Evolutionary conservation across 2,888 invertebrate species (phyloP).

Genomic region (Abrostola triplasia): DNA sequence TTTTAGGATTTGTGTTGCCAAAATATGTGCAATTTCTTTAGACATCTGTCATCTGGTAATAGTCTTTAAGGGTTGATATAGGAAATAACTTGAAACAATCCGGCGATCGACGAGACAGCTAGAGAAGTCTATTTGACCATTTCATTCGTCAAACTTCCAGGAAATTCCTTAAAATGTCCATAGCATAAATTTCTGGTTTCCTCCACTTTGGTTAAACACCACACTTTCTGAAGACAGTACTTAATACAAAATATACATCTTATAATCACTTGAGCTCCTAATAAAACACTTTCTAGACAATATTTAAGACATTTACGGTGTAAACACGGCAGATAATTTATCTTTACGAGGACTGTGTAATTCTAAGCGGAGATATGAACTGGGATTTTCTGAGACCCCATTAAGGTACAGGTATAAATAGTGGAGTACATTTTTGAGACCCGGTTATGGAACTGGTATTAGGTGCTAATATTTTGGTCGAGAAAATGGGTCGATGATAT

Average conservation of each 20-base stretch:
- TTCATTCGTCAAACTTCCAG: background rate
- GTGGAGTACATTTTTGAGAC: background rate
- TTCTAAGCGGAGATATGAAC: constrained; percentile 61
- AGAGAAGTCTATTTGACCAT: background rate
- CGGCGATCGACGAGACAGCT: no score
- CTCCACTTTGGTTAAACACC: constrained; percentile 18
- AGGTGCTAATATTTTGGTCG: background rate
- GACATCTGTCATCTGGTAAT: no score
- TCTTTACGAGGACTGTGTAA: constrained; percentile 63
- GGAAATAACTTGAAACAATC: no score
- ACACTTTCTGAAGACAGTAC: constrained; percentile 27
- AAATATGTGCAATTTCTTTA: no score
- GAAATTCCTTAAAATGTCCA: background rate
- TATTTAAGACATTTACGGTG: constrained; percentile 46
- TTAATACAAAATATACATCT: constrained; percentile 30
- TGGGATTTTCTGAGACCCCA: constrained; percentile 55
- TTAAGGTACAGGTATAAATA: constrained; percentile 28
- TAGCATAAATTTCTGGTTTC: constrained; percentile 12
- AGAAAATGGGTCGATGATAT: background rate
- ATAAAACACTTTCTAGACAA: constrained; percentile 47
- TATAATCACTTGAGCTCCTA: constrained; percentile 38
- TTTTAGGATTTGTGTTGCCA: no score
- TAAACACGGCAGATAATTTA: constrained; percentile 59
- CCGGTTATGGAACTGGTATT: background rate
- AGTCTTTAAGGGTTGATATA: no score